Conservation (phyloP, 2,888 invertebrate genomes). For the Iselma pallidipennis region DNA sequence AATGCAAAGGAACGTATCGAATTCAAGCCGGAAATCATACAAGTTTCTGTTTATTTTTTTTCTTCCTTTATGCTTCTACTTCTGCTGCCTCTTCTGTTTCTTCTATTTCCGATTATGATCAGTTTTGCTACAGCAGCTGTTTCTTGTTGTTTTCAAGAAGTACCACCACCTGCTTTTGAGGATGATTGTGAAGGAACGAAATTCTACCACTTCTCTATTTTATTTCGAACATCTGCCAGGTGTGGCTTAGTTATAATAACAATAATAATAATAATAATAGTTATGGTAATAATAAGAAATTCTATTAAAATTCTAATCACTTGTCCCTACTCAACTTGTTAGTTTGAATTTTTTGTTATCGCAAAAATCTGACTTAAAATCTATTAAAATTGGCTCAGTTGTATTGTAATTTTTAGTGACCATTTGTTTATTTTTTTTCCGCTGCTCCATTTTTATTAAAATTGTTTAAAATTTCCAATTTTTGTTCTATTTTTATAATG, state of each 20-base stretch:
- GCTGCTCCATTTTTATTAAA: too few species aligned
- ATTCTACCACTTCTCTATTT: neutral
- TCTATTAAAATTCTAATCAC: neutral
- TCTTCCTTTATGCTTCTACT: too few species aligned
- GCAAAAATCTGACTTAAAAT: too few species aligned
- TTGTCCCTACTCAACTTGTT: too few species aligned
- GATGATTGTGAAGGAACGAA: neutral
- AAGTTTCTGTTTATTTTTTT: neutral
- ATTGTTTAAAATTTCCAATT: too few species aligned
- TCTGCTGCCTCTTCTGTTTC: too few species aligned
- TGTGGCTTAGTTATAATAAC: neutral
- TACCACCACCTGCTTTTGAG: neutral
- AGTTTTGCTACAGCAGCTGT: neutral
- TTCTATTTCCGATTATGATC: neutral
- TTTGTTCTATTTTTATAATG: too few species aligned
- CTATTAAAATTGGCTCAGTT: too few species aligned
- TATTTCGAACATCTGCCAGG: neutral
- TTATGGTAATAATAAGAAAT: neutral
- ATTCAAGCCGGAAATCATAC: neutral
- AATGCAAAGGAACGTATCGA: neutral
- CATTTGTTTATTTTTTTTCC: too few species aligned
- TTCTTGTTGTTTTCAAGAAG: neutral
- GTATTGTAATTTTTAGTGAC: too few species aligned
- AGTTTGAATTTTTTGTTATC: too few species aligned
- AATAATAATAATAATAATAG: neutral